Conservation (phyloP, 2,113 vertebrate genomes). For the Ursus arctos region DNA sequence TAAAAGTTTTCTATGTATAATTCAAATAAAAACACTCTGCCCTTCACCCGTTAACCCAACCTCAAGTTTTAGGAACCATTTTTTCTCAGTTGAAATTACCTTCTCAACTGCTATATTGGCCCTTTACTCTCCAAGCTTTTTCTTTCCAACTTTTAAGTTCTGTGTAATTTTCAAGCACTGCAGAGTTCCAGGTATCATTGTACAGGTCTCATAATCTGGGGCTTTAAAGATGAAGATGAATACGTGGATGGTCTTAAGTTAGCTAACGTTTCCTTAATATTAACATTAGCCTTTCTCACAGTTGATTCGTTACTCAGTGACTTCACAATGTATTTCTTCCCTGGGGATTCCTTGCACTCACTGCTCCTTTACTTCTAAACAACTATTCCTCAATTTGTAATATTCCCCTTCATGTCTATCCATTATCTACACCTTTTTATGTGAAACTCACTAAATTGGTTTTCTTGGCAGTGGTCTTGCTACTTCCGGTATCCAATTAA, state of each 20-base stretch:
- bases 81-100: background rate
- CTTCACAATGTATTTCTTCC: background rate
- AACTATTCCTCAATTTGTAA: background rate
- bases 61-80: background rate
- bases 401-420: background rate
- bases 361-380: background rate
- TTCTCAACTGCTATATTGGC: background rate
- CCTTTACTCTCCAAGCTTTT: background rate
- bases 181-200: background rate
- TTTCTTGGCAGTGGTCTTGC: background rate
- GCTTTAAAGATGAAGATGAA: background rate
- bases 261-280: background rate
- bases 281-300: background rate
- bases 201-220: background rate
- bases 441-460: background rate
- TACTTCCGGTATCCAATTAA: background rate
- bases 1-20: background rate
- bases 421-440: background rate
- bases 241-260: background rate
- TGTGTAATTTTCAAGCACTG: background rate
- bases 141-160: background rate
- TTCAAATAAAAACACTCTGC: background rate
- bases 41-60: background rate
- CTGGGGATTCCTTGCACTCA: background rate
- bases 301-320: background rate